Conservation (phyloP, 2,888 invertebrate species). For the Napeogenes sylphis region DNA sequence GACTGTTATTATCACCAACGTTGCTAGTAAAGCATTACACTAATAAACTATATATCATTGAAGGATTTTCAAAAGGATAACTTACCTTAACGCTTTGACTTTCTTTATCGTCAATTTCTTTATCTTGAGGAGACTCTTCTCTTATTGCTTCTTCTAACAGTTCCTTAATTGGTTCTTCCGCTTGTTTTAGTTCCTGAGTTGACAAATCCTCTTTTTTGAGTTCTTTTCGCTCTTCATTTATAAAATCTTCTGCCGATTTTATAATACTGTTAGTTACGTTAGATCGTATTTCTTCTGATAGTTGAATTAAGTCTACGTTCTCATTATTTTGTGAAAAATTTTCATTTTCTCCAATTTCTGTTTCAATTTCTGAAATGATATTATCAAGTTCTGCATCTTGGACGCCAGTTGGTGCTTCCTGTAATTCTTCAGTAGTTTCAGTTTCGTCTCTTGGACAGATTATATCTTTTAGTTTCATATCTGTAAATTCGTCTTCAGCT, state of each 20-base stretch:
- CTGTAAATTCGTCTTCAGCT: constrained; percentile 9
- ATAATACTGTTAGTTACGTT: constrained; percentile 43
- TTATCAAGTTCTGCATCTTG: constrained; percentile 15
- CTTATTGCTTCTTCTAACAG: constrained; percentile 61
- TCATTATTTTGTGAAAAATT: constrained; percentile 29
- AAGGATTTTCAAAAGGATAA: constrained; percentile 3
- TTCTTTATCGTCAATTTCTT: constrained; percentile 49
- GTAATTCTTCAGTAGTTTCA: background rate
- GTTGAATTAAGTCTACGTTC: constrained; percentile 6
- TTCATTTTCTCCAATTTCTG: constrained; percentile 22
- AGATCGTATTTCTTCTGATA: constrained; percentile 39
- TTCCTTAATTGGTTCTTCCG: constrained; percentile 54
- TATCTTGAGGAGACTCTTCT: constrained; percentile 43
- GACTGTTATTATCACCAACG: background rate
- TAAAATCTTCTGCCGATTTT: constrained; percentile 51
- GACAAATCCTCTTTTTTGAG: constrained; percentile 45
- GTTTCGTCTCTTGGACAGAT: background rate
- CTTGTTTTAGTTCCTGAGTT: constrained; percentile 44
- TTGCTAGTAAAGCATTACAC: background rate
- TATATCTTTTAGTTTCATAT: background rate
- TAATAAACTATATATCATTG: background rate
- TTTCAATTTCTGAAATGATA: constrained; percentile 10
- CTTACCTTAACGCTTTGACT: constrained; percentile 69
- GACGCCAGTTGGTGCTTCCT: too few relatives aligned
- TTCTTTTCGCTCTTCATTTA: constrained; percentile 45